A percentile compares a stretch with the other conserved stretches of the same genome.
Evolutionary conservation across 2,113 vertebrate species (phyloP).

Genomic region (Serinus canaria): DNA sequence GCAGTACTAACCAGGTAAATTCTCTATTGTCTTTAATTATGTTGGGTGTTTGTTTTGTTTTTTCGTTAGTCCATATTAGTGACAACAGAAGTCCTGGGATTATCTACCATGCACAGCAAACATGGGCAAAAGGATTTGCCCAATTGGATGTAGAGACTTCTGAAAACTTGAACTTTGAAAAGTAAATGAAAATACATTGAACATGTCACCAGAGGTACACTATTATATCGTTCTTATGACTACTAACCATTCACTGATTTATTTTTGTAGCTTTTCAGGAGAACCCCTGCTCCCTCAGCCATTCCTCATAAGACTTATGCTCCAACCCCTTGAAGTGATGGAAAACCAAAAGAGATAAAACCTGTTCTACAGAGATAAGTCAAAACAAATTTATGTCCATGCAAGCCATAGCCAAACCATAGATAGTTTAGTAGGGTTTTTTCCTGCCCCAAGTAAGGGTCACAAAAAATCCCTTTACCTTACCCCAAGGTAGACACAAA

Average conservation of each 20-base stretch:
- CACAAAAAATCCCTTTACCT: neutral
- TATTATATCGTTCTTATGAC: neutral
- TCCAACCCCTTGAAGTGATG: neutral
- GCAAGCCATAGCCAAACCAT: neutral
- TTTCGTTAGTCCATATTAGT: neutral
- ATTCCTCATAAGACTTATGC: neutral
- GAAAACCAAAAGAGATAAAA: neutral
- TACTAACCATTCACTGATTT: neutral
- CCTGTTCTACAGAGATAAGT: neutral
- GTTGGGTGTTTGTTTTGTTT: rapidly evolving
- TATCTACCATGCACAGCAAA: neutral
- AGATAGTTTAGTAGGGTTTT: neutral
- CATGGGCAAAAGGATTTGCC: neutral
- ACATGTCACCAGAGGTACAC: neutral
- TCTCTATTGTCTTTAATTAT: neutral
- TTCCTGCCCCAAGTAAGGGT: neutral
- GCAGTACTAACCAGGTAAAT: neutral
- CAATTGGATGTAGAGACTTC: neutral
- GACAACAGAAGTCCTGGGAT: neutral
- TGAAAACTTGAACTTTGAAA: neutral
- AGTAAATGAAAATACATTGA: neutral
- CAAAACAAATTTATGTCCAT: neutral
- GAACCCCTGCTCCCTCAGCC: neutral
- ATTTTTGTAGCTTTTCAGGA: neutral
- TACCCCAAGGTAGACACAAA: neutral